These are phyloP conservation scores for Margarornis squamiger DNA, from an alignment of 2,797 vertebrate species.

Conservation along the genomic window DNA sequence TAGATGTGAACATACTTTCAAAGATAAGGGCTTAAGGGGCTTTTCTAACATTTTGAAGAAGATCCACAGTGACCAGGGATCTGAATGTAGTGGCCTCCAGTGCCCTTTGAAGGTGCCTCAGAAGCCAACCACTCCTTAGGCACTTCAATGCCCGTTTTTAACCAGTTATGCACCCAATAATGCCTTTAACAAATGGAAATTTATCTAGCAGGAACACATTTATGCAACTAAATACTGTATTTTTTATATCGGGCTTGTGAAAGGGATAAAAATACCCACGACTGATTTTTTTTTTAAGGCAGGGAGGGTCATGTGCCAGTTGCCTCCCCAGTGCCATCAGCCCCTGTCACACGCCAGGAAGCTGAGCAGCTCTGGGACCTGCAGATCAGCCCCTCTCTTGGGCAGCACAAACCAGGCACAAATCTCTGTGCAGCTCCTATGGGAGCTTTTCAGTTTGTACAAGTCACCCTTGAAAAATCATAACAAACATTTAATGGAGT, in stretches of 20 bases:
- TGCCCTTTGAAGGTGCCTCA: not conserved
- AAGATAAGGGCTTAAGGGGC: not conserved
- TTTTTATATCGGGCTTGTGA: not conserved
- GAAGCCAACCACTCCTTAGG: not conserved
- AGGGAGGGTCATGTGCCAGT: not conserved
- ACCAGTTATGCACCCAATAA: not conserved
- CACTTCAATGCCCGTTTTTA: not conserved
- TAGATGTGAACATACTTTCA: not conserved
- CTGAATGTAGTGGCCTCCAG: not conserved
- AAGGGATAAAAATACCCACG: not conserved
- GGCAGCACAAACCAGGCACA: not conserved
- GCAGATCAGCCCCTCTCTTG: not conserved
- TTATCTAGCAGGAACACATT: not conserved
- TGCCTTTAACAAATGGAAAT: not conserved
- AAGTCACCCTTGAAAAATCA: not conserved
- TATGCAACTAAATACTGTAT: not conserved
- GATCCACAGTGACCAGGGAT: not conserved
- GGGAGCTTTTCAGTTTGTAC: not conserved
- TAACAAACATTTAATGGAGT: not conserved
- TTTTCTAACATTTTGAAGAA: not conserved
- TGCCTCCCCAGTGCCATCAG: not conserved
- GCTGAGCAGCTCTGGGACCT: rapidly evolving
- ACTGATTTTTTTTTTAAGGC: not conserved
- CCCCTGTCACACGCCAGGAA: not conserved
- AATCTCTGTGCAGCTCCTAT: not conserved